Conservation (phyloP, 92 coral and sea anemone species). For the Diadumene lineata region DNA sequence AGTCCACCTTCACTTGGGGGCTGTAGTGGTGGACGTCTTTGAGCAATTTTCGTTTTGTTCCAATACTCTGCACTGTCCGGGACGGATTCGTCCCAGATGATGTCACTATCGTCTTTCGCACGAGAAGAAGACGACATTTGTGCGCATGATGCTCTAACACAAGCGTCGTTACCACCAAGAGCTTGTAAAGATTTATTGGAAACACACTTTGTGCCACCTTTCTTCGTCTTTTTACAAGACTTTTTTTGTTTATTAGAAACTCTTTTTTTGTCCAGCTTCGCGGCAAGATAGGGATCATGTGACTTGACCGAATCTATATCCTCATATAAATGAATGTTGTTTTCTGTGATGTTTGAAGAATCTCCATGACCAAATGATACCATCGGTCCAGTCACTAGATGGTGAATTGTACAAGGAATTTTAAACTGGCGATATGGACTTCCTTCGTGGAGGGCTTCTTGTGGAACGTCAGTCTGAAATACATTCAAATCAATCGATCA, state of each 20-base stretch:
- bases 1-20: neutral
- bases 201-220: neutral
- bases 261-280: neutral
- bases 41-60: neutral
- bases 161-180: neutral
- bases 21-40: neutral
- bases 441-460: neutral
- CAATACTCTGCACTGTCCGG: neutral
- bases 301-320: neutral
- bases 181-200: neutral
- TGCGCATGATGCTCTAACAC: neutral
- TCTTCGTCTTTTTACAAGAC: neutral
- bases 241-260: neutral
- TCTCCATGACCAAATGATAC: neutral
- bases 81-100: neutral
- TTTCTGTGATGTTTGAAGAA: neutral
- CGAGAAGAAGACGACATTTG: neutral
- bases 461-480: too few relatives aligned
- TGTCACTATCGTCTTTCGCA: neutral
- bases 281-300: neutral
- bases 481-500: neutral
- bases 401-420: conserved; percentile 1
- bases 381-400: neutral
- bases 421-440: neutral
- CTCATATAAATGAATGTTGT: conserved; percentile 7